phyloP scores from a whole-genome alignment of 2,888 invertebrate species.

The Drosophila picticornis region DNA sequence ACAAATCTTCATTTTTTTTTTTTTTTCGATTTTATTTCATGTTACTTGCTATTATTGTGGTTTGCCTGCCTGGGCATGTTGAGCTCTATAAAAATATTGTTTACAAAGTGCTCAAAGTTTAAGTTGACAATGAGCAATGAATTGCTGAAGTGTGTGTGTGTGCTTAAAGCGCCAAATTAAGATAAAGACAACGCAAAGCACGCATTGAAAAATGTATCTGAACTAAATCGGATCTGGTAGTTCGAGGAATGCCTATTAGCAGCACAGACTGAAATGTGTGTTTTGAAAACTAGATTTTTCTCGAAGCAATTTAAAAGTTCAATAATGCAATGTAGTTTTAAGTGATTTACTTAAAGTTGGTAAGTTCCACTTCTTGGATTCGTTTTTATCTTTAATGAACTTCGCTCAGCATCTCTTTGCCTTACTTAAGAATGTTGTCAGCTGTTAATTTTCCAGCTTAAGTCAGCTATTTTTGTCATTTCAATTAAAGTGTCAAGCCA shows the following conservation, averaged over 20 bases:
- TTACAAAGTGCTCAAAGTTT: slow-evolving; percentile 44
- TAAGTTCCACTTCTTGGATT: not conserved
- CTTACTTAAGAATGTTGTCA: slow-evolving; percentile 12
- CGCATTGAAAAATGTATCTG: not conserved
- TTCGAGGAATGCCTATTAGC: not conserved
- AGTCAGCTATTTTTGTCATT: slow-evolving; percentile 61
- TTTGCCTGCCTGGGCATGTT: slow-evolving; percentile 14
- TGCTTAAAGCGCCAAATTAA: slow-evolving; percentile 10
- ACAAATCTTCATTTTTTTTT: slow-evolving; percentile 69
- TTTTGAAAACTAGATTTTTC: not conserved
- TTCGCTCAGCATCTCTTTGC: not conserved
- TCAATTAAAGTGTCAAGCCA: slow-evolving; percentile 68
- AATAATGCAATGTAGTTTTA: not conserved
- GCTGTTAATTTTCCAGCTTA: slow-evolving; percentile 32
- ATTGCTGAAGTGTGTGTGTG: slow-evolving; percentile 17
- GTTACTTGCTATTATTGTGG: slow-evolving; percentile 24
- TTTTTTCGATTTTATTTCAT: slow-evolving; percentile 18
- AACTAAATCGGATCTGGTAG: slow-evolving; percentile 1
- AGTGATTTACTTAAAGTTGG: not conserved
- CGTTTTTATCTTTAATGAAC: not conserved
- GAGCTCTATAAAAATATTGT: slow-evolving; percentile 72
- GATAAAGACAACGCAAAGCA: slow-evolving; percentile 1
- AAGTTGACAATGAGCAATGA: slow-evolving; percentile 54
- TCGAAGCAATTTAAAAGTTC: too few relatives aligned
- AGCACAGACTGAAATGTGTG: not conserved